Base-by-base conservation (phyloP, 2,888 invertebrate genomes). In the Ophioninae sp. region DNA sequence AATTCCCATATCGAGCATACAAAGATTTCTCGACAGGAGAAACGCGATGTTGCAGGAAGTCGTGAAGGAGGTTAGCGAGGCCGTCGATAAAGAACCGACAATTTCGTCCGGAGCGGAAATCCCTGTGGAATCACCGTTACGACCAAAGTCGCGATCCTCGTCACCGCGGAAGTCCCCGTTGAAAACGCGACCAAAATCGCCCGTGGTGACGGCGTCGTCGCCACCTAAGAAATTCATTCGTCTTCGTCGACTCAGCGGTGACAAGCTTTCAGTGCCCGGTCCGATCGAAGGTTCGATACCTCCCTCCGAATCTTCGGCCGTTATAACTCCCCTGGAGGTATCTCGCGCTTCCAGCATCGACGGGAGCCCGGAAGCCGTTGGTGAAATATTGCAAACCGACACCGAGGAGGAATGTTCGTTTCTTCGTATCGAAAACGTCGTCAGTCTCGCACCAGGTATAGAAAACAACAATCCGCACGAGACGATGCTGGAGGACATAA, bases 391-490 rank as follows among this genome's bases (percentile, higher is more conserved):
- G 37, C 86, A 86, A n/a, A 67, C 86, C 3, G 85, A 89, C 7
- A 81, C 76, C 6, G 89, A 89, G 17, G 90, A 90, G 21, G 88
- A 88, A n/a, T 88, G 90, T 59, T 90, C 91, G 6, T 92, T 92
- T 72, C 83, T 93, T 21, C 91, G 93, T 81, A 95, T 95, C 64
- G 94, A 94, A 86, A 95, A 93, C 85, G 94, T 95, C 7, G 92
- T 94, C 5, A 95, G 95, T 86, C 93, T 95, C 1, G 94, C 94
- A 37, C 89, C 91, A 6, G 87, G 83, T 64, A n/a, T 75, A 13
- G 87, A 88, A 0, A 83, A 50, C n/a, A 86, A 85, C n/a, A 86
- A 85, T 64, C 86, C 73, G 2, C 21, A 74, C 6, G 89, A 90
- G 62, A 87, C 82, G 74, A 84, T 88, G 90, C 85, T 89, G 30